Conservation (phyloP, 2,888 invertebrate species). For the Mythimna lalbum region DNA sequence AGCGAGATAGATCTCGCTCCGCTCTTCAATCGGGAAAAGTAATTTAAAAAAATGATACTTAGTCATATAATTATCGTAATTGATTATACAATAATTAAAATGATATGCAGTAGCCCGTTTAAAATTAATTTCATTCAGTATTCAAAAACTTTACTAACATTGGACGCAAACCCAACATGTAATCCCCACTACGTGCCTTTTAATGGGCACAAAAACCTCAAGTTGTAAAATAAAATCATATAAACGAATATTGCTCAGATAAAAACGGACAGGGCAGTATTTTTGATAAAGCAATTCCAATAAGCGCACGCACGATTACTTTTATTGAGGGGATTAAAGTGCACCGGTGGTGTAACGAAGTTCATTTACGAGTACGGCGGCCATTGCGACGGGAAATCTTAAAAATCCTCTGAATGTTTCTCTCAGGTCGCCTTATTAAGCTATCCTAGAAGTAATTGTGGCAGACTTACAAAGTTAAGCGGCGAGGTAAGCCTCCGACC, state of each 20-base stretch:
- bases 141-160: constrained; percentile 4
- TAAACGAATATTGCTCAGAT: constrained; percentile 70
- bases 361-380: constrained; percentile 74
- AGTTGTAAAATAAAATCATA: constrained; percentile 69
- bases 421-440: constrained; percentile 83
- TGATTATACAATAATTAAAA: background rate
- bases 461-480: constrained; percentile 89
- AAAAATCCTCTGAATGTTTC: constrained; percentile 82
- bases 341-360: constrained; percentile 75
- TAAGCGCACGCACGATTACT: constrained; percentile 84
- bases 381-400: constrained; percentile 75
- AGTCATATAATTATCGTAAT: constrained; percentile 9
- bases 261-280: constrained; percentile 77
- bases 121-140: constrained; percentile 3
- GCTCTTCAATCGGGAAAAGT: too few relatives aligned
- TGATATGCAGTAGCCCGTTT: background rate
- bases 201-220: constrained; percentile 61
- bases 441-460: constrained; percentile 85
- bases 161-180: constrained; percentile 21
- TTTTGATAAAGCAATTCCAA: constrained; percentile 82
- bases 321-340: constrained; percentile 86
- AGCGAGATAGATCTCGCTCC: too few relatives aligned
- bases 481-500: constrained; percentile 82
- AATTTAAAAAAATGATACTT: background rate
- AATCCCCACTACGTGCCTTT: constrained; percentile 44